Evolutionary conservation across 2,888 invertebrate species (phyloP), one percentile per base, ranked within the genome.

Genomic region (Harpalus rubripes): DNA sequence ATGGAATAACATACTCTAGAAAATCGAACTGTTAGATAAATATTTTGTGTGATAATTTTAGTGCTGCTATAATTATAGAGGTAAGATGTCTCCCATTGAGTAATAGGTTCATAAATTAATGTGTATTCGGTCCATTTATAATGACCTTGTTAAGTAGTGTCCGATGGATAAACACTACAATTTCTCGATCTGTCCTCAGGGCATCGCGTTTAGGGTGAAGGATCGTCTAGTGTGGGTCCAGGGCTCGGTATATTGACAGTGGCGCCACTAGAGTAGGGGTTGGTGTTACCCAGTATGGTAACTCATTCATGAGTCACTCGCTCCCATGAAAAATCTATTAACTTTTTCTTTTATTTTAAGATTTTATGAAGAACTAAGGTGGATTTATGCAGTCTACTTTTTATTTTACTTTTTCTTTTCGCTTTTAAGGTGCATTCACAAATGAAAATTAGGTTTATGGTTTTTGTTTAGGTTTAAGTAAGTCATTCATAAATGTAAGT

Each of bases 151-250:
- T 61, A 61, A 61, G 59, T 61, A 61, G 16, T 16, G 18, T 16
- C 18, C 5, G 7, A 32, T 32, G n/a, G 65, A 65, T 65, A 65
- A 65, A 65, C 65, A 65, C 65, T 65, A 32, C 26, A 65, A 65
- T 65, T 72, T 39, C 68, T 41, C 68, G 68, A 41, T 72, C 68
- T 72, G 68, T 72, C 68, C 68, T 72, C 39, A n/a, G n/a, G 41
- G 68, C 68, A 26, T 65, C 32, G 65, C 65, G 68, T 72, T 72
- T 41, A 41, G 68, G 68, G 16, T 72, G 68, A 72, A 72, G 41
- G 68, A 72, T 72, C 41, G 68, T 15, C 56, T 18, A n/a, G 74
- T 32, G 32, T 5, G 16, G 7, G 41, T 26, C 26, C 63, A 26
- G 63, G 15, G 32, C 32, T 74, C n/a, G 74, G 16, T 32, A 5